Percentiles rank a stretch among this genome's conserved stretches.
These are phyloP conservation scores for Perodicticus potto DNA, from an alignment of 2,797 vertebrate species.

Conservation along the genomic window DNA sequence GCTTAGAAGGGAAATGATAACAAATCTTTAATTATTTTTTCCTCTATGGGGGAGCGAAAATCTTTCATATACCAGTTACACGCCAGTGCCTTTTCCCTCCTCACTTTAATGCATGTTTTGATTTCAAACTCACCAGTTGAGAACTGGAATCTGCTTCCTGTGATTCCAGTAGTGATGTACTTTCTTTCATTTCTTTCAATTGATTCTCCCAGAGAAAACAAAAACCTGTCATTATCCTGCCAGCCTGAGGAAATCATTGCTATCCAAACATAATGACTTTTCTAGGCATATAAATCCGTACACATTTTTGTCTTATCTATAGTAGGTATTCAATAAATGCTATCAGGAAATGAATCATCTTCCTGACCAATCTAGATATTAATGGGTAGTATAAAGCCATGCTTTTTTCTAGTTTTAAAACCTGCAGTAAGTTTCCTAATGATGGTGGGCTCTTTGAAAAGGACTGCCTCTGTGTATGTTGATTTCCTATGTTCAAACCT, in stretches of 20 bases:
- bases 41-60: slow-evolving; percentile 50
- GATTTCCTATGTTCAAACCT: background rate
- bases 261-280: background rate
- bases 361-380: background rate
- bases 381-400: background rate
- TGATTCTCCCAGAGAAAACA: slow-evolving; percentile 42
- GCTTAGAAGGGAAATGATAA: slow-evolving; percentile 74
- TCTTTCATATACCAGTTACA: background rate
- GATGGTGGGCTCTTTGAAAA: background rate
- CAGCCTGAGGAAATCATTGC: background rate
- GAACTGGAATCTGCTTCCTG: background rate
- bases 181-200: slow-evolving; percentile 31
- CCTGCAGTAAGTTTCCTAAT: background rate
- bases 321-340: background rate
- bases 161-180: background rate
- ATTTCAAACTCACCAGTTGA: slow-evolving; percentile 48
- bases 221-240: background rate
- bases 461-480: background rate
- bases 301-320: background rate
- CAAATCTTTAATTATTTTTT: slow-evolving; percentile 60
- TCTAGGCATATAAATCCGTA: background rate
- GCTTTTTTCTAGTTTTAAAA: background rate
- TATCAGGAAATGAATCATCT: background rate
- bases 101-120: slow-evolving; percentile 47
- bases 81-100: background rate